phyloP scores from a whole-genome alignment of 1,140 invertebrate species.

The Psix sp. region DNA sequence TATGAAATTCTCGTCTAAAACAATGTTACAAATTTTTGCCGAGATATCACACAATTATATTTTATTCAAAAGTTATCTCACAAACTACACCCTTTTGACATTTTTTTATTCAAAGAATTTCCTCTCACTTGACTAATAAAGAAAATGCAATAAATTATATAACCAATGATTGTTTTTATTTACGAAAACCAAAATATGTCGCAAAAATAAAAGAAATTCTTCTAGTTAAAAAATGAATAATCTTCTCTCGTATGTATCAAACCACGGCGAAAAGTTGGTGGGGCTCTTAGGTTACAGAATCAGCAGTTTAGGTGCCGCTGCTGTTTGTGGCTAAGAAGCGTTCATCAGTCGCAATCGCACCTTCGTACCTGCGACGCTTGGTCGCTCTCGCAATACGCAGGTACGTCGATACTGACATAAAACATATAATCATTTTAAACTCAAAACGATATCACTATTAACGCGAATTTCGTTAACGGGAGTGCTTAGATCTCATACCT shows the following conservation, averaged over 20 bases:
- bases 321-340: slow-evolving; percentile 28
- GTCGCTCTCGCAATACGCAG: slow-evolving; percentile 52
- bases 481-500: slow-evolving; percentile 4
- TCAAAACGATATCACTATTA: neutral
- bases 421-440: slow-evolving; percentile 6
- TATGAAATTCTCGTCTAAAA: too few relatives aligned
- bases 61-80: too few relatives aligned
- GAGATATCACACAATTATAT: too few relatives aligned
- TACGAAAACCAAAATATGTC: too few relatives aligned
- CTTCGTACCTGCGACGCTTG: slow-evolving; percentile 59
- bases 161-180: too few relatives aligned
- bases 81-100: too few relatives aligned
- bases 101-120: too few relatives aligned
- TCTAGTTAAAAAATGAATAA: slow-evolving; percentile 1
- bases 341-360: slow-evolving; percentile 60
- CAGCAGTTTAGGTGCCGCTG: slow-evolving; percentile 61
- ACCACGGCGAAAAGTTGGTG: slow-evolving; percentile 11
- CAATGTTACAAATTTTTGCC: too few relatives aligned
- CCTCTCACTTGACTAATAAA: too few relatives aligned
- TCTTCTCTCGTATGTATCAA: neutral
- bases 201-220: too few relatives aligned
- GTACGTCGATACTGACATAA: slow-evolving; percentile 21
- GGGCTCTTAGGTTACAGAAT: slow-evolving; percentile 46
- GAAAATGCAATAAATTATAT: too few relatives aligned
- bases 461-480: slow-evolving; percentile 7